Percentiles rank a stretch among this genome's conserved stretches.
Conservation (phyloP, 2,113 vertebrate species). For the Puma concolor region DNA sequence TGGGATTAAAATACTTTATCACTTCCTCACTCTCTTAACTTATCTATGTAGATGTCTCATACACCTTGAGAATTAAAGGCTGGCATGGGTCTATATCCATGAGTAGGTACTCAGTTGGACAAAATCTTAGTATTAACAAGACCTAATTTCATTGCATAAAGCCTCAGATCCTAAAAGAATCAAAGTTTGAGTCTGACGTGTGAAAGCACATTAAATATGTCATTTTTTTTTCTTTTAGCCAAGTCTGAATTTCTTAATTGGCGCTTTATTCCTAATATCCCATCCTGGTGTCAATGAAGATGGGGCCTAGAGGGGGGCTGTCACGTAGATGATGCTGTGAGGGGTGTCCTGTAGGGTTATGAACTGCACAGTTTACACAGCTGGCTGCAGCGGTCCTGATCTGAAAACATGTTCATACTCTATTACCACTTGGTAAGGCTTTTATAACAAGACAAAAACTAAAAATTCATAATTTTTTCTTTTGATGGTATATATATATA, state of each 20-base stretch:
- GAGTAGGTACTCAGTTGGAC: background rate
- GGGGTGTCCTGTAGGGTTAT: background rate
- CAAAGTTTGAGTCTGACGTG: background rate
- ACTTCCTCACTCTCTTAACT: background rate
- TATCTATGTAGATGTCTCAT: background rate
- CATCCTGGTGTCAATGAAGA: background rate
- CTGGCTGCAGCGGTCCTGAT: accelerated
- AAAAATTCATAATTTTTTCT: background rate
- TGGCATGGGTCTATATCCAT: background rate
- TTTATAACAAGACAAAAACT: background rate
- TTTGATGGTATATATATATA: background rate
- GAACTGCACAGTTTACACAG: background rate
- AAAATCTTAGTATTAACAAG: background rate
- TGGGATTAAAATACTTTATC: background rate
- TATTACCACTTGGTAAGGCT: background rate
- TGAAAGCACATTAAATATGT: background rate
- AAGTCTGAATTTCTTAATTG: background rate
- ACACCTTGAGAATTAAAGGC: background rate
- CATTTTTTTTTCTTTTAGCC: background rate
- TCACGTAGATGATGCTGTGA: no score
- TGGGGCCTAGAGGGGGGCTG: accelerated
- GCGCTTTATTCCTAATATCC: background rate
- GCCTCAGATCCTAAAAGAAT: background rate
- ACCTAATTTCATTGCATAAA: background rate
- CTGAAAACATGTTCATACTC: background rate